phyloP scores from a whole-genome alignment of 2,888 invertebrate genomes.

The Urechis unicinctus region DNA sequence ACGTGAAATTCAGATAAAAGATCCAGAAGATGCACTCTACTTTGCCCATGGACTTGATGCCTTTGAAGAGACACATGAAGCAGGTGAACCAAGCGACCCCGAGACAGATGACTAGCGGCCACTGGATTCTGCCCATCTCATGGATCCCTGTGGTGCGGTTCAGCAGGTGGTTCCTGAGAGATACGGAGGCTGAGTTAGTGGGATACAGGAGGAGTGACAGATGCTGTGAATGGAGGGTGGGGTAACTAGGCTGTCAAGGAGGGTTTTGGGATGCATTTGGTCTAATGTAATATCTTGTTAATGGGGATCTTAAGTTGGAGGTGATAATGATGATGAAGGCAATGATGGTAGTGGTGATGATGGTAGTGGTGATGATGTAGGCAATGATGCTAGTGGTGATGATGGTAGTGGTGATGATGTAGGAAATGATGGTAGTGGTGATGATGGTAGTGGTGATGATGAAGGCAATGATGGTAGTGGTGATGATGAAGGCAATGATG shows the following conservation, averaged over 20 bases:
- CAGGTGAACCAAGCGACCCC: slow-evolving; percentile 38
- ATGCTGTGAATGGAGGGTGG: neutral
- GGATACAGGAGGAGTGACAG: neutral
- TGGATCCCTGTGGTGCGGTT: slow-evolving; percentile 28
- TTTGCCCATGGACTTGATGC: slow-evolving; percentile 43
- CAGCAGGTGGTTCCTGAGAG: slow-evolving; percentile 31
- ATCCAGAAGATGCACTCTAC: no score
- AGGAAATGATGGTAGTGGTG: neutral
- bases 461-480: no score
- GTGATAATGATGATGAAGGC: neutral
- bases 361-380: slow-evolving; percentile 1
- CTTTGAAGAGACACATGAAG: slow-evolving; percentile 41
- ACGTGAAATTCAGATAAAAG: no score
- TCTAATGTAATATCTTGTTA: no score
- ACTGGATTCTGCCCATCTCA: slow-evolving; percentile 32
- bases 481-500: neutral
- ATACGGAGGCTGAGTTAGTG: neutral
- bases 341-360: neutral
- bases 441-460: no score
- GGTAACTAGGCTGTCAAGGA: neutral
- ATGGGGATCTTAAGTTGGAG: no score
- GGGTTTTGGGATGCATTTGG: neutral
- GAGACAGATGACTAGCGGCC: slow-evolving; percentile 35
- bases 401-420: neutral
- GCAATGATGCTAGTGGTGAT: slow-evolving; percentile 1